phyloP scores from a whole-genome alignment of 1,140 invertebrate genomes.

The Ceratina calcarata region DNA sequence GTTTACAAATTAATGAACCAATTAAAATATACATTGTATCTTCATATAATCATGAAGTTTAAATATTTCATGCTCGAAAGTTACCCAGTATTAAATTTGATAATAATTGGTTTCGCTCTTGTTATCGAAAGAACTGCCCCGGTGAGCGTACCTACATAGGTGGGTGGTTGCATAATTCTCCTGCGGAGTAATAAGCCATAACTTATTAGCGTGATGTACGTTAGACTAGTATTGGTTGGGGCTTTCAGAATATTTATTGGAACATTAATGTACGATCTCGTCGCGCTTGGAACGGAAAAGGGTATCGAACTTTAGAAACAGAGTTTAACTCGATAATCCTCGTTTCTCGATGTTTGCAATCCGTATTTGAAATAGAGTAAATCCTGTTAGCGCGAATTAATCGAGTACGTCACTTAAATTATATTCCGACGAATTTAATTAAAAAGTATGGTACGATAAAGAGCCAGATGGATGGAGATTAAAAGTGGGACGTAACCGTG shows the following conservation, averaged over 20 bases:
- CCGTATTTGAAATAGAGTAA: background rate
- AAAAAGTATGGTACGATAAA: background rate
- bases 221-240: background rate
- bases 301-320: background rate
- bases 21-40: background rate
- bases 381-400: background rate
- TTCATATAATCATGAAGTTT: constrained; percentile 1
- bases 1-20: too few species aligned
- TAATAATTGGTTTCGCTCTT: constrained; percentile 44
- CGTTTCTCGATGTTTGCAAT: background rate
- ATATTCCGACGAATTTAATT: background rate
- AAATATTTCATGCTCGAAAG: constrained; percentile 11
- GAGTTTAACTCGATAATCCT: constrained; percentile 3
- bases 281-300: too few species aligned
- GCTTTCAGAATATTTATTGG: constrained; percentile 20
- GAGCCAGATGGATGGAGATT: background rate
- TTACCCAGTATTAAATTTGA: constrained; percentile 24
- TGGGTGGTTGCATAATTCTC: constrained; percentile 41
- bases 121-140: constrained; percentile 1
- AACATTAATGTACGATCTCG: background rate
- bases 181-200: constrained; percentile 4
- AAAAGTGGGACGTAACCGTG: background rate
- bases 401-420: background rate
- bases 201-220: constrained; percentile 7
- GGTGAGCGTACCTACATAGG: background rate